Evolutionary conservation across 2,888 invertebrate species (phyloP), one percentile per base, ranked within the genome.

Genomic region (Sericinus montela): DNA sequence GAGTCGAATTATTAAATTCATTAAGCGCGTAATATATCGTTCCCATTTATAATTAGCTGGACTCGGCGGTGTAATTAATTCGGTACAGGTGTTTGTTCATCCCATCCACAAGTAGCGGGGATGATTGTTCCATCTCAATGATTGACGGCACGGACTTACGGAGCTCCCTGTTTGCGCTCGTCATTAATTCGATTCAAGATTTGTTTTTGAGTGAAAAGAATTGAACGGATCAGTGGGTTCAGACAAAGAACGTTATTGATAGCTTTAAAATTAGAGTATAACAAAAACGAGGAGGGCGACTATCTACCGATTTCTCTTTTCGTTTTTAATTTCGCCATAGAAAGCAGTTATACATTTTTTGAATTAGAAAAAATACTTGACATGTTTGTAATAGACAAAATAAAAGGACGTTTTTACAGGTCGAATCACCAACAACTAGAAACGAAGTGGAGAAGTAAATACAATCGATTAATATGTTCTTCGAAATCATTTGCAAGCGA

Each of bases 31-130:
- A 66, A 78, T 69, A 65, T 67, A 77, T 78, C 59, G 65, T 67
- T 50, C 52, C 61, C 65, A 72, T 75, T 75, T 71, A 75, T 74
- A 78, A 76, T 81, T 75, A 79, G 73, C 67, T 60, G 73, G 72
- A 69, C 74, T 67, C 58, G 55, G 57, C 48, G 48, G 51, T 11
- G 50, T 58, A 59, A 69, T 66, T 63, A 62, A 62, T 67, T 54
- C 45, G 51, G 55, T 52, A 52, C 63, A 66, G 63, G 64, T 66
- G 63, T 60, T 56, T 48, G 42, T 42, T 43, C 43, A 29, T 51
- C 45, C 53, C 45, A 13, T 25, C 29, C 35, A 30, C 40, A 54
- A 52, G 45, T 45, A 50, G 15, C 28, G 30, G 53, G n/a, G 40
- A 51, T 54, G 48, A 51, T 41, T 37, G 34, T 35, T 38, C 42